Base-by-base conservation (phyloP, 2,113 vertebrate species). In the Zosterops japonicus region DNA sequence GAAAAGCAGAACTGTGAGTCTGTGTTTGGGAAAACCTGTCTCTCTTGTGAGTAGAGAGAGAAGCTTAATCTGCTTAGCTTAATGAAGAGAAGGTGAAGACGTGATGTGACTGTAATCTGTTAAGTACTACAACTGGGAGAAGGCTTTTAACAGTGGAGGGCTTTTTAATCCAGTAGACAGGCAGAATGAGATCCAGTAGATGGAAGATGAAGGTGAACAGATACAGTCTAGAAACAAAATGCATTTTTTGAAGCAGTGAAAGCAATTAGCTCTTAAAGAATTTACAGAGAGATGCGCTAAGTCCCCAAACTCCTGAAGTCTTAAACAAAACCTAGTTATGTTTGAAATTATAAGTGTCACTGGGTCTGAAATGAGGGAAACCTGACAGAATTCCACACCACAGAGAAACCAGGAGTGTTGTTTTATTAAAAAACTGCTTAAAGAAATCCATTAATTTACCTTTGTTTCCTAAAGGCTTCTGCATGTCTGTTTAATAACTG, bases 31-130 rank as follows among this genome's bases (percentile, higher is more conserved):
- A 90, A 91, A 87, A 94, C 28, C 28, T 87, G 74, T 49, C 49
- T 91, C 71, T 78, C 60, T 57, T 50, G 61, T 91, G 81, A 84
- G 60, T n/a, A 24, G 36, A 89, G 31, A 92, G 53, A 91, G 89
- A 93, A 89, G 57, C 57, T 94, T 94, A 95, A 94, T 95, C 91
- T 94, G 46, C 77, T 95, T 97, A 95, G 49, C n/a, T 95, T 97
- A 94, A 95, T 89, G 83, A 94, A 93, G 87, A 94, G 83, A 91
- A 95, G 83, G 69, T 82, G 53, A 92, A 87, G 89, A 95, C 4
- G 7, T 89, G 89, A 96, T 0, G 0, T 0, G 8, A 91, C 93
- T 92, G 81, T 89, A 91, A 69, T 59, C 87, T 91, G 36, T 75
- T 87, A 89, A 94, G 42, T 68, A 75, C 85, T 72, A 49, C 92